phyloP scores from a whole-genome alignment of 2,113 vertebrate species.

The Pangasianodon hypophthalmus region DNA sequence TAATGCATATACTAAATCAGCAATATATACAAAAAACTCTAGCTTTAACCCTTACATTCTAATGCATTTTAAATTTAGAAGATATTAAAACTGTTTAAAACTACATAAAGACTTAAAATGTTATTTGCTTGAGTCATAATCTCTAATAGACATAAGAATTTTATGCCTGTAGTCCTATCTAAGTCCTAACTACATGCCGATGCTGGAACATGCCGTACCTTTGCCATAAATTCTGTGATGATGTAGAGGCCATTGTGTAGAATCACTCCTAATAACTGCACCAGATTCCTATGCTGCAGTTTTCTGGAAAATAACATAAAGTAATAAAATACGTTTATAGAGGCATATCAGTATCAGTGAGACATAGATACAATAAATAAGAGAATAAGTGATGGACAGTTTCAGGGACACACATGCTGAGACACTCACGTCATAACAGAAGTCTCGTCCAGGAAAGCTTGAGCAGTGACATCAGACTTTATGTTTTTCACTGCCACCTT shows the following conservation, averaged over 20 bases:
- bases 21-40: background rate
- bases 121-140: background rate
- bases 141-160: too few relatives aligned
- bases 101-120: background rate
- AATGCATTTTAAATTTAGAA: background rate
- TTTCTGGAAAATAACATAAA: conserved; percentile 75
- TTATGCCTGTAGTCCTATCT: background rate
- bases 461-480: conserved; percentile 88
- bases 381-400: background rate
- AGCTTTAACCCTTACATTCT: background rate
- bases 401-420: background rate
- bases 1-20: background rate
- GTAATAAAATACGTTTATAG: too few relatives aligned
- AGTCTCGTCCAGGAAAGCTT: conserved; percentile 87
- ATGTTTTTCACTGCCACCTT: conserved; percentile 92
- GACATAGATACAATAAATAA: background rate
- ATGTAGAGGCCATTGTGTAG: conserved; percentile 88
- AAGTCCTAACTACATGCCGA: background rate
- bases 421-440: conserved; percentile 89
- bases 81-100: background rate
- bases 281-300: conserved; percentile 87
- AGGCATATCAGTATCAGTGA: background rate
- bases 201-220: conserved; percentile 70
- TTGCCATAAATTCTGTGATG: conserved; percentile 91
- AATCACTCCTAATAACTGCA: conserved; percentile 85